These are phyloP conservation scores for Sepiola atlantica DNA, from an alignment of 2,888 invertebrate species.

Conservation along the genomic window DNA sequence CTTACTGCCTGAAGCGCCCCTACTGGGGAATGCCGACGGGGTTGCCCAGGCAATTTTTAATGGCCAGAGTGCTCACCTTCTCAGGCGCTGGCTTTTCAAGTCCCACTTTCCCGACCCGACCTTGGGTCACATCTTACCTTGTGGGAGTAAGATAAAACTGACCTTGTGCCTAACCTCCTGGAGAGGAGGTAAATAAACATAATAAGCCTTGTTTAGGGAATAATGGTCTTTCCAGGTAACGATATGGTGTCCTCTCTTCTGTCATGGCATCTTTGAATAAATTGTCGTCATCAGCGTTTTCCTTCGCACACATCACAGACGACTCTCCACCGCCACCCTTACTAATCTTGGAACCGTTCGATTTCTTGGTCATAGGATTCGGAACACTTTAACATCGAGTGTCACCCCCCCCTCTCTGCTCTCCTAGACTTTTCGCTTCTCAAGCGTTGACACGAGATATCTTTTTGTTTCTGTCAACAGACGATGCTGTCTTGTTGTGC, in stretches of 20 bases:
- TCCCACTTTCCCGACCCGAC: too few species aligned
- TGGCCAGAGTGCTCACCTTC: too few species aligned
- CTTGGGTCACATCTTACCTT: too few species aligned
- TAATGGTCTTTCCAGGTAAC: neutral
- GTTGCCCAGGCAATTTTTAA: too few species aligned
- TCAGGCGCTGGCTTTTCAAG: too few species aligned
- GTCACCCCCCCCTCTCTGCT: neutral
- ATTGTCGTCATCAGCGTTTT: neutral
- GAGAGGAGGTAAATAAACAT: too few species aligned
- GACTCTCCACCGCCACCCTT: neutral
- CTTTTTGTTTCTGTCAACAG: too few species aligned
- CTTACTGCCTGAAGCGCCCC: too few species aligned
- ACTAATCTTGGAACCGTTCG: neutral
- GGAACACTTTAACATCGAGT: neutral
- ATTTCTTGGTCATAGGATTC: neutral
- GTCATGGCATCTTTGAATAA: neutral
- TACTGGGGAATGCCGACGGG: too few species aligned
- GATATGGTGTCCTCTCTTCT: neutral
- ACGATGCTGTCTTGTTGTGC: neutral
- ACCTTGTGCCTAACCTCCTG: too few species aligned
- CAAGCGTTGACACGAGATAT: neutral
- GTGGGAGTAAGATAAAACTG: too few species aligned
- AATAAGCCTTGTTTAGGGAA: neutral
- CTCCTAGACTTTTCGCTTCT: constrained; percentile 21
- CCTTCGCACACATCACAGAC: too few species aligned